Evolutionary conservation across 2,888 invertebrate species (phyloP).

Genomic region (Rotaria sp.): DNA sequence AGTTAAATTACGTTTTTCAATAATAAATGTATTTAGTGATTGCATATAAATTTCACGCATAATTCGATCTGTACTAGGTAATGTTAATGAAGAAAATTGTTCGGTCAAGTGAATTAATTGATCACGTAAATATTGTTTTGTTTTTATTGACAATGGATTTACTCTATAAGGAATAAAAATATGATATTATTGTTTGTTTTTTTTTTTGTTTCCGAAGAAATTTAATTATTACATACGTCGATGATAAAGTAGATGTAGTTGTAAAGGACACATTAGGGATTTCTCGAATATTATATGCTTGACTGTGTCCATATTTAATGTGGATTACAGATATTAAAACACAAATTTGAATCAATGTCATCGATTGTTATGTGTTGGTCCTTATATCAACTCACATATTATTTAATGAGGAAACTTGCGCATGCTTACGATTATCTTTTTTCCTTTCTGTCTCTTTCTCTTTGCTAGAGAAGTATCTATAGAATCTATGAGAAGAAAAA

Average conservation of each 20-base stretch:
- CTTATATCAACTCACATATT: not conserved
- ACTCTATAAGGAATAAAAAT: not conserved
- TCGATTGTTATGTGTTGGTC: not conserved
- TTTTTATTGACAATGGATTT: not conserved
- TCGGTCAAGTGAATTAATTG: not conserved
- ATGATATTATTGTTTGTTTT: too few relatives aligned
- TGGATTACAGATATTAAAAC: not conserved
- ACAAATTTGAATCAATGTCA: not conserved
- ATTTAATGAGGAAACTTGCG: not conserved
- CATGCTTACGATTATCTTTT: not conserved
- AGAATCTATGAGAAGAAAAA: not conserved
- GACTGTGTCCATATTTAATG: not conserved
- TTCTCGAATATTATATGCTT: not conserved
- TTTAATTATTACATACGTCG: not conserved
- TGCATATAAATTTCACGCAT: not conserved
- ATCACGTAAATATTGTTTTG: conserved; percentile 11
- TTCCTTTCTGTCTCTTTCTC: not conserved
- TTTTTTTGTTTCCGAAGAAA: not conserved
- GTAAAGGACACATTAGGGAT: not conserved
- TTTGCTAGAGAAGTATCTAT: not conserved
- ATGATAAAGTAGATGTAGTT: not conserved
- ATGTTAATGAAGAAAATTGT: not conserved
- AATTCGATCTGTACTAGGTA: not conserved
- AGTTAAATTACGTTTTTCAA: conserved; percentile 1
- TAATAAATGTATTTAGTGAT: conserved; percentile 17